These are phyloP conservation scores for Colaptes auratus DNA, from an alignment of 2,113 vertebrate species.

Conservation along the genomic window DNA sequence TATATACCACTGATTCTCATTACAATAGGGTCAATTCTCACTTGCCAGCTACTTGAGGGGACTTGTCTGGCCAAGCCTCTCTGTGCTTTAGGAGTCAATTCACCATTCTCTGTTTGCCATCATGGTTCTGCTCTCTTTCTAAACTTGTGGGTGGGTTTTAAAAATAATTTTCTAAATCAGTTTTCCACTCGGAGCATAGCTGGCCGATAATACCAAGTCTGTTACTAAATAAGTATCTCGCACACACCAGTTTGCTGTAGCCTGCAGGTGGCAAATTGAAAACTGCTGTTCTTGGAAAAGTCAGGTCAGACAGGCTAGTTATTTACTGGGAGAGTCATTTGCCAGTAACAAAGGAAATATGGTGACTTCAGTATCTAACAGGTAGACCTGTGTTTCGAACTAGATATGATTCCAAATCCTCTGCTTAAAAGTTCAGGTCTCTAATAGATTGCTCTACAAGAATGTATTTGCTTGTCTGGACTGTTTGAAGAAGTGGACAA, in stretches of 20 bases:
- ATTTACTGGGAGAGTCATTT: neutral
- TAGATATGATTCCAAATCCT: neutral
- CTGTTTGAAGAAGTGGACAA: neutral
- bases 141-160: neutral
- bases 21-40: neutral
- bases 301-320: neutral
- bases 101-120: neutral
- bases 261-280: neutral
- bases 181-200: neutral
- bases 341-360: neutral
- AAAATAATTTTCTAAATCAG: neutral
- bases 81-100: rapidly evolving
- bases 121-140: neutral
- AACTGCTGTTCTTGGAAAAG: neutral
- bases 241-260: neutral
- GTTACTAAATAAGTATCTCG: neutral
- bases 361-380: neutral
- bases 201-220: neutral
- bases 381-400: neutral
- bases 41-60: neutral
- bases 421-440: neutral
- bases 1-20: too few species aligned
- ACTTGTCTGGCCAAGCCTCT: neutral
- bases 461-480: neutral
- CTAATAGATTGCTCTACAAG: neutral